These are phyloP conservation scores for Scomberomorus guttatus DNA, from an alignment of 2,797 vertebrate species.

Conservation along the genomic window DNA sequence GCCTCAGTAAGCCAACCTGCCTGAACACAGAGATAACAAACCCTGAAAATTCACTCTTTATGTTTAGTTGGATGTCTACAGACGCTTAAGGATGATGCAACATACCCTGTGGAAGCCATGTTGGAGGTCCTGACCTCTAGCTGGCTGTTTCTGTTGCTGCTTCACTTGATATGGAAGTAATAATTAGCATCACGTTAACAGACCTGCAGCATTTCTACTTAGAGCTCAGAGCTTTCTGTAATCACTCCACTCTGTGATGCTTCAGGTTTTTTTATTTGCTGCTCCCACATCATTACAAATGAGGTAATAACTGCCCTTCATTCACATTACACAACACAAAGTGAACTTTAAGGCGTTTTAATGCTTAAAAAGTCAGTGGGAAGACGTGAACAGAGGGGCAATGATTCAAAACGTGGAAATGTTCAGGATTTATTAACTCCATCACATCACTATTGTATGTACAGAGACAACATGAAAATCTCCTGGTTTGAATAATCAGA, in stretches of 20 bases:
- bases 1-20: neutral
- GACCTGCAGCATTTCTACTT: neutral
- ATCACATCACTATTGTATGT: no score
- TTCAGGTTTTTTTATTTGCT: neutral
- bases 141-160: neutral
- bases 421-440: neutral
- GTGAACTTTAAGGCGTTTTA: accelerated
- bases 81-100: neutral
- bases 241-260: neutral
- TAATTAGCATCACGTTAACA: neutral
- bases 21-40: neutral
- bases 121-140: neutral
- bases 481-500: no score
- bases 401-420: neutral
- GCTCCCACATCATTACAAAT: neutral
- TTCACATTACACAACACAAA: neutral
- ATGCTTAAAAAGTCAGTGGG: neutral
- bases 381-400: neutral
- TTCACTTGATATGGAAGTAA: neutral
- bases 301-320: neutral
- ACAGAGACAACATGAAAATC: no score
- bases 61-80: neutral
- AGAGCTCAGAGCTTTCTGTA: neutral
- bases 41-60: neutral
- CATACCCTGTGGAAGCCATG: neutral